These are phyloP conservation scores for Etheostoma spectabile DNA, from an alignment of 2,113 vertebrate genomes.

Conservation along the genomic window DNA sequence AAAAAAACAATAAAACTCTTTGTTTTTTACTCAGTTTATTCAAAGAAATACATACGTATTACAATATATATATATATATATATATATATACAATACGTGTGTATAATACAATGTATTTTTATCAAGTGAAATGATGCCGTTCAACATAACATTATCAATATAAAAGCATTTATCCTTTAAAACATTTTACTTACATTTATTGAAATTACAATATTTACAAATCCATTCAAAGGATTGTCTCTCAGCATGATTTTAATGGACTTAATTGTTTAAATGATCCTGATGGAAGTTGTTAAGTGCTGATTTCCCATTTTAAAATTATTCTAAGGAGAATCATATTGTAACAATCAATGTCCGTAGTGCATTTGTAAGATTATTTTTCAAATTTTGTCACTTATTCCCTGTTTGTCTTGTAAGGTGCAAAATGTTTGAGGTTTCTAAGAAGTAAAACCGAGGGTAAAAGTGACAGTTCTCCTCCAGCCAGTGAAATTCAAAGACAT, in stretches of 20 bases:
- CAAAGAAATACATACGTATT: too few relatives aligned
- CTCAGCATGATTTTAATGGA: slow-evolving; percentile 30
- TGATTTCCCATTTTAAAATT: slow-evolving; percentile 25
- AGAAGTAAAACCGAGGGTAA: slow-evolving; percentile 32
- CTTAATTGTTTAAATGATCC: slow-evolving; percentile 15
- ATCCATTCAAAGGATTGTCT: slow-evolving; percentile 63
- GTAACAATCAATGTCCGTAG: slow-evolving; percentile 59
- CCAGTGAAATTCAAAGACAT: slow-evolving; percentile 43
- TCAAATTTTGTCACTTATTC: slow-evolving; percentile 38
- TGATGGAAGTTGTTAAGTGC: slow-evolving; percentile 6
- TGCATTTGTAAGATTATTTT: slow-evolving; percentile 27
- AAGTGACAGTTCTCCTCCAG: slow-evolving; percentile 18
- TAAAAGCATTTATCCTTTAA: slow-evolving; percentile 66
- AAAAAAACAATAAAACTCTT: too few relatives aligned
- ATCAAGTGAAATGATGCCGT: slow-evolving; percentile 58
- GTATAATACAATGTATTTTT: slow-evolving; percentile 58
- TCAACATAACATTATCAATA: slow-evolving; percentile 63
- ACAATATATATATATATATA: too few relatives aligned
- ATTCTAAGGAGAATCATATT: slow-evolving; percentile 8
- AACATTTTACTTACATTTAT: slow-evolving; percentile 66
- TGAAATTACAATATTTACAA: slow-evolving; percentile 68
- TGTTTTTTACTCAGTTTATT: too few relatives aligned
- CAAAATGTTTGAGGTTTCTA: slow-evolving; percentile 39
- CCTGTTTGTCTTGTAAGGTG: slow-evolving; percentile 59
- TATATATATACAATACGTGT: slow-evolving; percentile 5